Evolutionary conservation across 1,140 invertebrate genomes (phyloP), one percentile per base, ranked within the genome.

Genomic region (Drosophila nasuta): DNA sequence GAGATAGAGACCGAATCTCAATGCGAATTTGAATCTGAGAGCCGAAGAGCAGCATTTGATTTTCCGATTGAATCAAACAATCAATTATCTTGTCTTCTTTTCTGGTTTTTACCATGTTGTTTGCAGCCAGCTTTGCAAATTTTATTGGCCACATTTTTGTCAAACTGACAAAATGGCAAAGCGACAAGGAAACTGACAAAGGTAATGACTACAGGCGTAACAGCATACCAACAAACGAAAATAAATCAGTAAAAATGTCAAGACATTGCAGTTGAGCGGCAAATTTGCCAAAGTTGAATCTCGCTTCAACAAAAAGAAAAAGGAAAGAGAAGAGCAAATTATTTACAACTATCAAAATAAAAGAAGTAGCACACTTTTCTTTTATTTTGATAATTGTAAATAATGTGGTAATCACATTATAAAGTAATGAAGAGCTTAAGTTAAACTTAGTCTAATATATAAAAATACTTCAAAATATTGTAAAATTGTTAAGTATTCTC

Each of bases 1-100:
- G 20, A 25, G 20, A 25, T 25, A 25, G 20, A n/a, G 66, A 57
- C 38, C 51, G 71, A 64, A 49, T 25, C 48, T 25, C 17, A 11
- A 15, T 35, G n/a, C n/a, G 28, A 54, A 33, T 54, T 30, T 54
- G 28, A 38, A 20, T 17, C 13, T 17, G 33, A 57, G 30, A 57
- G 69, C 63, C 48, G 45, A 65, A 72, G 78, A 79, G 81, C 79
- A 68, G 56, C 78, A 78, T 85, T 88, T 88, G 85, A 88, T 83
- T 89, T 83, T 79, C 46, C 85, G 78, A 89, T 89, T 90, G 81
- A 90, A 89, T 89, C 85, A 89, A 81, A 89, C 85, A 89, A 89
- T 89, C 85, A 89, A 89, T 89, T 89, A 89, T 89, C 78, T 73
- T 89, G 86, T 90, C 86, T 76, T 77, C 52, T 77, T 67, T 41